phyloP scores from a whole-genome alignment of 1,140 invertebrate species.

The Ridgeia piscesae region DNA sequence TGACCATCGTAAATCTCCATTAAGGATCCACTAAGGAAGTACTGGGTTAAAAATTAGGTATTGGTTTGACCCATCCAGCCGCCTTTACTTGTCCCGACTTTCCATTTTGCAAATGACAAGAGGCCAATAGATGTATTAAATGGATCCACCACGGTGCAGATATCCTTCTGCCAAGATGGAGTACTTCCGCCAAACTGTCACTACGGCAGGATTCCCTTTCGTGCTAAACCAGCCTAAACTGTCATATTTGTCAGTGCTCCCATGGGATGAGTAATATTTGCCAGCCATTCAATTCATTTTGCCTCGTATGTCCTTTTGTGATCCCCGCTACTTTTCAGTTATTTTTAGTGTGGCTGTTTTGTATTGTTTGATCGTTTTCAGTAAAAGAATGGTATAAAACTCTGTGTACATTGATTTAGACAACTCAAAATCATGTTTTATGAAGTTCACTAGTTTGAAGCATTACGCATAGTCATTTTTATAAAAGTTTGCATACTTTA shows the following conservation, averaged over 20 bases:
- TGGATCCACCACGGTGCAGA: background rate
- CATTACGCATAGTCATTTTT: no score
- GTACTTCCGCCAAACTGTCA: background rate
- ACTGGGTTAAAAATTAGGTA: conserved; percentile 6
- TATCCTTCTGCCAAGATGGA: background rate
- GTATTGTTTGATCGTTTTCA: no score
- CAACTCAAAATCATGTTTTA: no score
- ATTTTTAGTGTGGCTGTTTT: background rate
- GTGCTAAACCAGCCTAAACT: background rate
- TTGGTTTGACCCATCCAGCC: background rate
- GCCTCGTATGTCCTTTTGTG: background rate
- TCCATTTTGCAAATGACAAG: background rate
- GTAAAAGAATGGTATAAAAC: no score
- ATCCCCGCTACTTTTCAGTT: background rate
- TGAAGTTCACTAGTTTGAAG: no score
- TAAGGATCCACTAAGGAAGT: background rate
- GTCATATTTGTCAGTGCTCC: background rate
- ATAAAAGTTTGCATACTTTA: no score
- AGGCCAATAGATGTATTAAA: background rate
- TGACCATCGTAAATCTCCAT: background rate
- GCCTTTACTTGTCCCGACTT: background rate
- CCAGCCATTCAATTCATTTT: background rate
- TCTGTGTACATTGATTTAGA: no score
- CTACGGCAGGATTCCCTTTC: background rate
- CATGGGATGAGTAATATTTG: background rate